phyloP scores from a whole-genome alignment of 2,888 invertebrate species.

The Monopis laevigella region DNA sequence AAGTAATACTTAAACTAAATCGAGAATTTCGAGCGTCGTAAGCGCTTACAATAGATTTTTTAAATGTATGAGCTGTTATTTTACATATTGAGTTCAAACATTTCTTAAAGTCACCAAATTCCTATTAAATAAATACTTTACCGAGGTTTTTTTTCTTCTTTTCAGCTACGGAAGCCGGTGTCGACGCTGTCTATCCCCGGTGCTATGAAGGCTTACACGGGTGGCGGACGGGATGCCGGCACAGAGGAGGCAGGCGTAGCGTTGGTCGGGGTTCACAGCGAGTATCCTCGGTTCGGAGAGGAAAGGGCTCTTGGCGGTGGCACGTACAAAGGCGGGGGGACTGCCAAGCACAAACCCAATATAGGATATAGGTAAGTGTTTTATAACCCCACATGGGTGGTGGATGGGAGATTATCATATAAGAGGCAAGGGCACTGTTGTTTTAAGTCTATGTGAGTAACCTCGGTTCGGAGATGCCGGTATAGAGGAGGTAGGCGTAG shows the following conservation, averaged over 20 bases:
- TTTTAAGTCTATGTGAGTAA: no score
- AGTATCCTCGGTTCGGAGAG: conserved; percentile 91
- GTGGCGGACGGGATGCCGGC: conserved; percentile 68
- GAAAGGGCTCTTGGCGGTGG: conserved; percentile 82
- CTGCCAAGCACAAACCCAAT: conserved; percentile 90
- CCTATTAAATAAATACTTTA: no score
- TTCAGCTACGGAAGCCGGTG: conserved; percentile 96
- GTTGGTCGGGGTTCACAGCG: conserved; percentile 88
- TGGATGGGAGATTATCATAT: no score
- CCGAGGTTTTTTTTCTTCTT: conserved; percentile 24
- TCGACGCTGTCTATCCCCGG: conserved; percentile 97
- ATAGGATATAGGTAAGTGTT: conserved; percentile 84
- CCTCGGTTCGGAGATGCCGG: conserved; percentile 67
- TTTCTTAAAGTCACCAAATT: no score
- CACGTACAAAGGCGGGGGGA: conserved; percentile 77
- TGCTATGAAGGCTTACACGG: conserved; percentile 82
- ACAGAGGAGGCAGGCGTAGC: conserved; percentile 89
- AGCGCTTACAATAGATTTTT: no score
- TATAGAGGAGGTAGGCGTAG: conserved; percentile 87
- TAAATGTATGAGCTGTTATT: no score
- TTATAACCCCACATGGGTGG: no score
- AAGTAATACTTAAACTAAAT: no score
- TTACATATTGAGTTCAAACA: no score
- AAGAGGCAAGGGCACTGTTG: no score
- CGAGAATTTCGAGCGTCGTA: no score